These are phyloP conservation scores for Elephantulus edwardii DNA, from an alignment of 2,113 vertebrate genomes.

Conservation along the genomic window DNA sequence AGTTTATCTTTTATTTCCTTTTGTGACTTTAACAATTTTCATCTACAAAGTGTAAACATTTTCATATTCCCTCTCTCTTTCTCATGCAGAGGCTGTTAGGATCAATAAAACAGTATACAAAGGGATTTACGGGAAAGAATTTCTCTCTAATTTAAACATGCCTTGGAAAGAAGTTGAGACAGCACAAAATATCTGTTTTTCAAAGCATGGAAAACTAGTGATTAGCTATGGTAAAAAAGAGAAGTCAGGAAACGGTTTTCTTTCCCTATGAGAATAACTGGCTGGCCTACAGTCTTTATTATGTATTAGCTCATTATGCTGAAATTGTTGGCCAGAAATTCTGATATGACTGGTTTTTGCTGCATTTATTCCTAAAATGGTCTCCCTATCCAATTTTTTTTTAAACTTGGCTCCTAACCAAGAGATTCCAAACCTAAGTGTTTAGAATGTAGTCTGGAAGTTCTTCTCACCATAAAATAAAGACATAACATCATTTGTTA, in stretches of 20 bases:
- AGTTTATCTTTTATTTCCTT: background rate
- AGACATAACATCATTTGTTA: background rate
- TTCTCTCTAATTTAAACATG: conserved; percentile 46
- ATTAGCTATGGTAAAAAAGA: conserved; percentile 66
- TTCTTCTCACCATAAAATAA: background rate
- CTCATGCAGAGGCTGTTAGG: background rate
- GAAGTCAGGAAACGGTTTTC: background rate
- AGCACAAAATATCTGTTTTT: conserved; percentile 42
- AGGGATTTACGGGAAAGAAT: conserved; percentile 59
- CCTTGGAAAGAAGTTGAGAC: conserved; percentile 57
- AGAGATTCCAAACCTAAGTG: conserved; percentile 2
- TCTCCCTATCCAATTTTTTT: background rate
- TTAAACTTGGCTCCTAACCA: background rate
- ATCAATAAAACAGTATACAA: conserved; percentile 52
- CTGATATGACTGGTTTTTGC: background rate
- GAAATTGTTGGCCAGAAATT: conserved; percentile 20
- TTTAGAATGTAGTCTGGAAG: background rate
- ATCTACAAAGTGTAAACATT: conserved; percentile 25
- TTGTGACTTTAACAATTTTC: conserved; percentile 13
- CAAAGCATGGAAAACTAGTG: conserved; percentile 60
- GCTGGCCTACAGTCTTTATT: background rate
- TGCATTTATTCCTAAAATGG: background rate
- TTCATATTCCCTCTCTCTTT: conserved; percentile 26
- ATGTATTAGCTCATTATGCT: conserved; percentile 3
- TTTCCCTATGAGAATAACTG: background rate